phyloP scores from a whole-genome alignment of 1,140 invertebrate genomes.

The Saccostrea cuccullata region DNA sequence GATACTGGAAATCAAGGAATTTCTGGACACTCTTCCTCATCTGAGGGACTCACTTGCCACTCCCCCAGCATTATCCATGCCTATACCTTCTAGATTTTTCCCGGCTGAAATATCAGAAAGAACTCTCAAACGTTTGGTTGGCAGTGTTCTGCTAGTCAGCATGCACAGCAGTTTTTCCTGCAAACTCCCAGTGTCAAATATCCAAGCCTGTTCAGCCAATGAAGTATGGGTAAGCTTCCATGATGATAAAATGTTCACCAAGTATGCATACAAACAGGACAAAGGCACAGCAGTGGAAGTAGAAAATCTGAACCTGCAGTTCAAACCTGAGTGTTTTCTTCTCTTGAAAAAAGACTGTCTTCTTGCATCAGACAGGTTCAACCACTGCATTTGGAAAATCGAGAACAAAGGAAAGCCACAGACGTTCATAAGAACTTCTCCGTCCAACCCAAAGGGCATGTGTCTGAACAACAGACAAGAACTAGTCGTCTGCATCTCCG shows the following conservation, averaged over 20 bases:
- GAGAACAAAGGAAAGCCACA: constrained; percentile 3
- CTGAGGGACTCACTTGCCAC: background rate
- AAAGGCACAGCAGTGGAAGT: background rate
- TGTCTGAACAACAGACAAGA: constrained; percentile 24
- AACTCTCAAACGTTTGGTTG: background rate
- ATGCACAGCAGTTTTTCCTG: background rate
- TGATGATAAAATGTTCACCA: background rate
- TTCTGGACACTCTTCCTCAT: background rate
- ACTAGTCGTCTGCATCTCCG: constrained; percentile 11
- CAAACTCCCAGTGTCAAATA: background rate
- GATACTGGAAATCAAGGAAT: background rate
- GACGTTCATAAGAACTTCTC: background rate
- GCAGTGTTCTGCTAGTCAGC: background rate
- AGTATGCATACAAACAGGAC: background rate
- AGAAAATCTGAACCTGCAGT: background rate
- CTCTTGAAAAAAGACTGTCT: background rate
- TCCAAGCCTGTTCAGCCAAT: background rate
- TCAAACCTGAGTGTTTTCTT: constrained; percentile 8
- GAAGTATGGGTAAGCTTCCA: background rate
- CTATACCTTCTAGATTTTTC: background rate
- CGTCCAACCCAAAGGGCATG: background rate
- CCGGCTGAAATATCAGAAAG: constrained; percentile 1
- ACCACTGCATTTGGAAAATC: constrained; percentile 28
- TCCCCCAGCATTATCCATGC: background rate
- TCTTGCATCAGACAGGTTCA: constrained; percentile 21